Percentiles rank a stretch among this genome's conserved stretches.
phyloP scores from a whole-genome alignment of 1,140 invertebrate species.

The Hormaphis cornu region DNA sequence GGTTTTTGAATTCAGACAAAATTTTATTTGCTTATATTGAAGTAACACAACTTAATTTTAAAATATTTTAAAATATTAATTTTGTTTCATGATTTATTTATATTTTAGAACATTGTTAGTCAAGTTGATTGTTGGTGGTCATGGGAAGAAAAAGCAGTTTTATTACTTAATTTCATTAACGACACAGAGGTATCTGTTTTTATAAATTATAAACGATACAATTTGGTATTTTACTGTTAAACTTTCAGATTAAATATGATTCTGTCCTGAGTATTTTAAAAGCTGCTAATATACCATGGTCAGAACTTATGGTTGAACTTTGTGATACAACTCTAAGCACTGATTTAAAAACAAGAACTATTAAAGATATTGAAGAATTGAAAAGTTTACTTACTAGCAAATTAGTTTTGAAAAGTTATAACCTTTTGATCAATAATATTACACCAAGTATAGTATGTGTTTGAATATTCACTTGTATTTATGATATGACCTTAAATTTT shows the following conservation, averaged over 20 bases:
- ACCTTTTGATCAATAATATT: conserved; percentile 3
- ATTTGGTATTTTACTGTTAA: neutral
- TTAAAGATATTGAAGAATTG: conserved; percentile 17
- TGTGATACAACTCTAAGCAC: conserved; percentile 9
- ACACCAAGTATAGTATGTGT: conserved; percentile 21
- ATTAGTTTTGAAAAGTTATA: conserved; percentile 21
- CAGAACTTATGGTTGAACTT: conserved; percentile 11
- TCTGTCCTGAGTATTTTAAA: conserved; percentile 11
- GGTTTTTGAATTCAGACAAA: conserved; percentile 26
- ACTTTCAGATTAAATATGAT: conserved; percentile 6
- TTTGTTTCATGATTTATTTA: neutral
- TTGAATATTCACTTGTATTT: neutral
- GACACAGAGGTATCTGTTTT: conserved; percentile 4
- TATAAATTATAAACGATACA: neutral
- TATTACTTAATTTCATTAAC: neutral
- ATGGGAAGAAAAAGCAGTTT: conserved; percentile 24
- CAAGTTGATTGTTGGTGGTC: conserved; percentile 30
- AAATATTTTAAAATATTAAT: neutral
- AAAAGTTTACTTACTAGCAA: conserved; percentile 15
- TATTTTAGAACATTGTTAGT: conserved; percentile 23
- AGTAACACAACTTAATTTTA: neutral
- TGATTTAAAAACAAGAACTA: neutral
- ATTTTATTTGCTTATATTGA: conserved; percentile 21
- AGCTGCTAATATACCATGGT: conserved; percentile 22
- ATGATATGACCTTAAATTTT: neutral